Base-by-base conservation (phyloP, 2,797 vertebrate genomes). In the Enteromius argenteus region DNA sequence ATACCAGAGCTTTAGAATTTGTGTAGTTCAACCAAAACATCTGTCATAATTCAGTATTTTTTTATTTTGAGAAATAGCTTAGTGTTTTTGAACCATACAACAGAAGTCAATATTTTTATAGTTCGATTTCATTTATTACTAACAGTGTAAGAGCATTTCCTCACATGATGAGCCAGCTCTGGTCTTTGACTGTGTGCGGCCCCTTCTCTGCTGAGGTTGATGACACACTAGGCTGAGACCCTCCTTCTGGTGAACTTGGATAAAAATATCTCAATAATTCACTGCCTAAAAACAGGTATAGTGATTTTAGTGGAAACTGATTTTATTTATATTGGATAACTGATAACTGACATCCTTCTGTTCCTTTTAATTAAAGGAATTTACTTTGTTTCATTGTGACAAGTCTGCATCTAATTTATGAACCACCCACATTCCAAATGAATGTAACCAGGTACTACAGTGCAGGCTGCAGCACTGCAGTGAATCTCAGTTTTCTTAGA, bases 201-300 rank as follows among this genome's bases (percentile, higher is more conserved):
- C 98, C 98, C 98, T 99, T 98, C 98, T 98, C 98, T 98, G 97
- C 97, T 98, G 97, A 95, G 98, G 98, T 99, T 99, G 98, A 99
- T 97, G 95, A 97, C 97, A 98, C 97, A 96, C 96, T 96, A 96
- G 96, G 96, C 96, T 96, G 92, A 96, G 96, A 96, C 97, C 97
- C 96, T 95, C 95, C 95, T 96, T 96, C 93, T 96, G 95, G 93
- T 93, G 94, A 95, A 96, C 93, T 95, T 95, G 94, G 87, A 89
- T 89, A 39, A 83, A 53, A 81, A 90, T 89, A 85, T 95, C 93
- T 94, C 27, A 72, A 84, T 86, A 87, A 66, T 30, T 71, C 87
- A 82, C 73, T 87, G 9, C 87, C 86, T 85, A 73, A 83, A 77
- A 8, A 81, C 60, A 67, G 86, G 84, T 10, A 13, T 35, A n/a